These are phyloP conservation scores for Oreochromis niloticus DNA, from an alignment of 2,113 vertebrate species.

Conservation along the genomic window DNA sequence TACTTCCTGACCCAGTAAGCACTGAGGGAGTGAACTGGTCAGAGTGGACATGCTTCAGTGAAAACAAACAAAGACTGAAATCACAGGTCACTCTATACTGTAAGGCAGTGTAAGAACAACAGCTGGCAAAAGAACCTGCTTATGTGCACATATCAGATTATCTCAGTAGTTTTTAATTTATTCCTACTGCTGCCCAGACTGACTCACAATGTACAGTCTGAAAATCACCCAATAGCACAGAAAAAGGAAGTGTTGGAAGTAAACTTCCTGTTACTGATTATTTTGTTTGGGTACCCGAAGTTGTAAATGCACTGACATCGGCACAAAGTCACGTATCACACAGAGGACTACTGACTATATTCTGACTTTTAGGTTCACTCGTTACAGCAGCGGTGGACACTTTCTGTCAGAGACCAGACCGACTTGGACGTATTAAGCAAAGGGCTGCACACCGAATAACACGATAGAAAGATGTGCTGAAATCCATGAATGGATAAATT, in stretches of 20 bases:
- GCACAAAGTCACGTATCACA: background rate
- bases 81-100: background rate
- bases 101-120: background rate
- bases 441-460: fast-evolving
- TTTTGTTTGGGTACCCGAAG: background rate
- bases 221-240: background rate
- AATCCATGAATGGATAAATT: background rate
- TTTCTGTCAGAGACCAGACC: background rate
- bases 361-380: background rate
- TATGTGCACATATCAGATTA: background rate
- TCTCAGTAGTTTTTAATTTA: fast-evolving
- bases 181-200: background rate
- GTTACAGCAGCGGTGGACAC: background rate
- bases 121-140: background rate
- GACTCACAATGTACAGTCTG: background rate
- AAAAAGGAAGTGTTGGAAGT: background rate
- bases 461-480: background rate
- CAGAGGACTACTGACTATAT: background rate
- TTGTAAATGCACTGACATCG: background rate
- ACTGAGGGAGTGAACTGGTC: background rate
- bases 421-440: fast-evolving
- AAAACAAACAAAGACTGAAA: background rate
- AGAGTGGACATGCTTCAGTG: background rate
- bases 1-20: background rate
- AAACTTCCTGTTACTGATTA: background rate